Conservation (phyloP, 2,797 vertebrate species). For the Naso thynnoides region DNA sequence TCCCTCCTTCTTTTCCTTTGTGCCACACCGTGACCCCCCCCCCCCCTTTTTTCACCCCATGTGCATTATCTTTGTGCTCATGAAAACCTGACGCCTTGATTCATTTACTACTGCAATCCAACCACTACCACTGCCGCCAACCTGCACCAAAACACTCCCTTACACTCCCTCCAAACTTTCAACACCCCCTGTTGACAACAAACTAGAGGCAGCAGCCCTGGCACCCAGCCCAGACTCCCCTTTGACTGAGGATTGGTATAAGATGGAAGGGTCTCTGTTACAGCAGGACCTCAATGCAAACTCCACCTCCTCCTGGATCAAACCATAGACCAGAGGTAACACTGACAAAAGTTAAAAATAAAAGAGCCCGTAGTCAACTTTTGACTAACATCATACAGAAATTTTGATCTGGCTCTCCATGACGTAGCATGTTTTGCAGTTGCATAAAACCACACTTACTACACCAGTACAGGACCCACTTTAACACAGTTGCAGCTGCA, state of each 20-base stretch:
- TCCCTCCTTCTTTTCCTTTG: conserved; percentile 33
- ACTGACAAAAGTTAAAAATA: conserved; percentile 40
- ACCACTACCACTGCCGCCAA: conserved; percentile 75
- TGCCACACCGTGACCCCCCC: conserved; percentile 18
- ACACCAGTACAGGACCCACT: conserved; percentile 30
- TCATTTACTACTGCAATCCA: conserved; percentile 76
- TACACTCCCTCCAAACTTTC: conserved; percentile 77
- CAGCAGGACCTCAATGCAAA: conserved; percentile 94
- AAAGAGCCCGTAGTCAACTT: conserved; percentile 39
- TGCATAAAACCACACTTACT: conserved; percentile 22
- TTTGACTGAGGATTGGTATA: conserved; percentile 89
- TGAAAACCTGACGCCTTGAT: conserved; percentile 70
- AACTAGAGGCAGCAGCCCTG: conserved; percentile 85
- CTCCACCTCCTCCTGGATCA: conserved; percentile 92
- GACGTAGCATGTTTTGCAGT: conserved; percentile 60
- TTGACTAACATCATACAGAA: conserved; percentile 24
- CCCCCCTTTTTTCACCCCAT: conserved; percentile 11
- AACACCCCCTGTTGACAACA: conserved; percentile 77
- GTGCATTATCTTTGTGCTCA: conserved; percentile 63
- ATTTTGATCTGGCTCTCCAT: conserved; percentile 50
- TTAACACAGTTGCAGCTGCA: conserved; percentile 46
- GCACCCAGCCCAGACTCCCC: conserved; percentile 87
- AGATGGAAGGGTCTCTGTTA: conserved; percentile 88
- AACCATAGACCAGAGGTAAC: conserved; percentile 89
- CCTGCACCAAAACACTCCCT: conserved; percentile 81